phyloP scores from a whole-genome alignment of 2,797 vertebrate genomes.

The Aphelocoma californica region DNA sequence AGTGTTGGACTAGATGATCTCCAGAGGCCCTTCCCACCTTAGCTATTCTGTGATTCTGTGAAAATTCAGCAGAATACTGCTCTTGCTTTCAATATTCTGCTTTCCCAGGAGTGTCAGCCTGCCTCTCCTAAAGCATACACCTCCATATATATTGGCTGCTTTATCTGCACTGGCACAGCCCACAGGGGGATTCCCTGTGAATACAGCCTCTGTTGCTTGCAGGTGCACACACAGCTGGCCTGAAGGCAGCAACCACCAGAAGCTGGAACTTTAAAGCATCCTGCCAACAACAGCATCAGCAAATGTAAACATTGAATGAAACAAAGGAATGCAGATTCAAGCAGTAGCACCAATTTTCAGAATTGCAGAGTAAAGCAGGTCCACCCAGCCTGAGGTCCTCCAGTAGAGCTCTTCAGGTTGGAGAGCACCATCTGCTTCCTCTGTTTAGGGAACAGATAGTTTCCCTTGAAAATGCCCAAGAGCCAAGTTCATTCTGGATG shows the following conservation, averaged over 20 bases:
- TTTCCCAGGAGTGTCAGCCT: not conserved
- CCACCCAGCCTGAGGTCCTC: not conserved
- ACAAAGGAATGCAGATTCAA: not conserved
- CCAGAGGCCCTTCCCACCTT: not conserved
- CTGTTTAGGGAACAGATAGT: fast-evolving
- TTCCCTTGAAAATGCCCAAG: not conserved
- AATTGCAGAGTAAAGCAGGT: not conserved
- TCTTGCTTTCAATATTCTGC: not conserved
- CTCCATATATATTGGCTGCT: not conserved
- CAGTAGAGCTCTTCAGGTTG: not conserved
- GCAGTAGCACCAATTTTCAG: not conserved
- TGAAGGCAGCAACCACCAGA: not conserved
- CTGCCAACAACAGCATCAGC: not conserved
- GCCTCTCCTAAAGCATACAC: not conserved
- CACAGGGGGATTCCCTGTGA: not conserved
- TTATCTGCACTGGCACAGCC: not conserved
- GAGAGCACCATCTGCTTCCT: not conserved
- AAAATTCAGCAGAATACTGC: not conserved
- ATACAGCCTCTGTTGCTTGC: fast-evolving
- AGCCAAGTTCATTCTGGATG: not conserved
- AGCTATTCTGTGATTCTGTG: not conserved
- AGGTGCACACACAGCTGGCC: not conserved
- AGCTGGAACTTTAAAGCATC: not conserved
- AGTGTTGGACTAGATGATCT: not conserved
- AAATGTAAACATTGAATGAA: not conserved